Conservation (phyloP, 2,113 vertebrate species). For the Acanthochromis polyacanthus region DNA sequence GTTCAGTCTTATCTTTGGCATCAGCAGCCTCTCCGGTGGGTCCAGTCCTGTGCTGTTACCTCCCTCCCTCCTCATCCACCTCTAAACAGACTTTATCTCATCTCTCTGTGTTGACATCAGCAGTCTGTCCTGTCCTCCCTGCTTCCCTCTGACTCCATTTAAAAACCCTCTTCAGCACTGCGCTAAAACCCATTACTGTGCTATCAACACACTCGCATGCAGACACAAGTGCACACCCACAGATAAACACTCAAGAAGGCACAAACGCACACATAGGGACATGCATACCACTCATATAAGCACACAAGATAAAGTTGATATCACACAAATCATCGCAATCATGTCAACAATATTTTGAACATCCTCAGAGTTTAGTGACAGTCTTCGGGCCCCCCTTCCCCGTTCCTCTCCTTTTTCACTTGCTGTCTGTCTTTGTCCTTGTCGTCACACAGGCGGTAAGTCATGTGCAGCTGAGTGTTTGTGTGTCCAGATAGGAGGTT, state of each 20-base stretch:
- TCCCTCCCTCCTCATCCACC: constrained; percentile 14
- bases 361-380: neutral
- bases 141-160: constrained; percentile 58
- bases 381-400: neutral
- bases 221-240: constrained; percentile 16
- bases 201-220: constrained; percentile 47
- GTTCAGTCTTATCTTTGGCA: constrained; percentile 71
- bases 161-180: constrained; percentile 62
- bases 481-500: constrained; percentile 54
- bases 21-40: constrained; percentile 70
- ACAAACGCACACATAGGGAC: too few species aligned
- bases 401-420: neutral
- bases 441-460: constrained; percentile 43
- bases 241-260: neutral
- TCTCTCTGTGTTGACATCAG: constrained; percentile 76
- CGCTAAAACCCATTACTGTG: constrained; percentile 60
- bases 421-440: constrained; percentile 59
- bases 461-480: constrained; percentile 44
- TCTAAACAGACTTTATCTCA: constrained; percentile 70
- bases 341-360: too few species aligned
- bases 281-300: neutral
- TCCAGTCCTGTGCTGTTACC: constrained; percentile 49
- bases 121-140: constrained; percentile 65
- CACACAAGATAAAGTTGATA: neutral
- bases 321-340: neutral